Conservation (phyloP, 2,888 invertebrate species). For the Hirtodrosophila alboralis region DNA sequence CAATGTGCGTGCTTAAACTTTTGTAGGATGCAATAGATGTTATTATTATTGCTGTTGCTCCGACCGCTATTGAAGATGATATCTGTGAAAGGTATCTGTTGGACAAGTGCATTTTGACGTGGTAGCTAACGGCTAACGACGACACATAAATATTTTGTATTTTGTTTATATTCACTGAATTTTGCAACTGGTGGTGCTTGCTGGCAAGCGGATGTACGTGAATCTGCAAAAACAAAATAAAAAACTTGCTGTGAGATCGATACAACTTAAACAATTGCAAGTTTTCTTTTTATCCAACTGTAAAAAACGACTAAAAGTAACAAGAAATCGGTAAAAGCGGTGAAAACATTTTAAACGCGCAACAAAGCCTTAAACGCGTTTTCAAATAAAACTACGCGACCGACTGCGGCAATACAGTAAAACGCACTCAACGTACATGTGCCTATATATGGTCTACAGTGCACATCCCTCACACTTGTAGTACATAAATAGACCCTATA, state of each 20-base stretch:
- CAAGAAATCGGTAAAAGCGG: constrained; percentile 57
- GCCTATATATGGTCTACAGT: no score
- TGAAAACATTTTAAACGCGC: constrained; percentile 62
- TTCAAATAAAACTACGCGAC: constrained; percentile 66
- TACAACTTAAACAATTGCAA: constrained; percentile 61
- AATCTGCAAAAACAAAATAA: no score
- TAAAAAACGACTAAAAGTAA: constrained; percentile 59
- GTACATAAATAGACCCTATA: constrained; percentile 7
- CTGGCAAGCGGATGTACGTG: no score
- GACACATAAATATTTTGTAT: constrained; percentile 33
- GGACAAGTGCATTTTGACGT: constrained; percentile 71
- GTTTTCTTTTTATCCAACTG: constrained; percentile 71
- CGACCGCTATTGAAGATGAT: constrained; percentile 40
- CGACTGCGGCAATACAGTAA: constrained; percentile 61
- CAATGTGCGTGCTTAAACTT: constrained; percentile 70
- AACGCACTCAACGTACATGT: no score
- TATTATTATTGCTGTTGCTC: constrained; percentile 10
- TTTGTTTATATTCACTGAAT: constrained; percentile 23
- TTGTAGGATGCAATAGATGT: constrained; percentile 66
- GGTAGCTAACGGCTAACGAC: constrained; percentile 56
- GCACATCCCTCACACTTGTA: constrained; percentile 32
- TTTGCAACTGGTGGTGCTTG: constrained; percentile 56
- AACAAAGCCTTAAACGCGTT: constrained; percentile 55
- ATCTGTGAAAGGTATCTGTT: constrained; percentile 66
- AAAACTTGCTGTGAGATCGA: constrained; percentile 64